Evolutionary conservation across 2,888 invertebrate species (phyloP), one percentile per base, ranked within the genome.

Genomic region (Aleiodes leptofemur): DNA sequence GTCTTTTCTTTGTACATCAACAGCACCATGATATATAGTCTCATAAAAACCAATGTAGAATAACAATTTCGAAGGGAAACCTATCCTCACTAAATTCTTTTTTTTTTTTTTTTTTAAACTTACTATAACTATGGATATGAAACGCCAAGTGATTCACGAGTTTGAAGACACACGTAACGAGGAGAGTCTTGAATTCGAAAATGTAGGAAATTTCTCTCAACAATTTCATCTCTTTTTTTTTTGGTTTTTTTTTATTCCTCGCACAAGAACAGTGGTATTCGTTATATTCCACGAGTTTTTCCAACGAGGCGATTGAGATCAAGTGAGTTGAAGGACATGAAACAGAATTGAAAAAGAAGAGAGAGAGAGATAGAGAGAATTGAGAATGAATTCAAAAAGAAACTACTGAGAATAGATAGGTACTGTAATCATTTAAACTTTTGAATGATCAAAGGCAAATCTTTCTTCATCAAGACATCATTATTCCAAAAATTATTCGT

Each of bases 141-240:
- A 74, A 74, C 73, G 76, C 73, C 76, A 76, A 77, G 77, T 80
- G 80, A 80, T 80, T 80, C 79, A 79, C 79, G 79, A 78, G 78
- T 74, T 77, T 72, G 78, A 77, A 76, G 79, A 76, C 79, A 74
- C 61, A 76, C 74, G 77, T 80, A 79, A 78, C 79, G 77, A 79
- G 76, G 50, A 74, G 43, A 23, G 48, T 43, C 48, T 59, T 56
- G 71, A 57, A 29, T 38, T 43, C 31, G 69, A 31, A 8, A 38
- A 29, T 64, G 64, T 51, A 29, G 31, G 55, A 34, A 69, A 51
- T 69, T 16, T 69, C 31, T 53, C 31, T 55, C 51, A 38, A 14
- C 31, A 31, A 51, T 29, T 53, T 48, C 48, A 56, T 68, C 68
- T 68, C 68, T n/a, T 68, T 29, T 50, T 68, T 50, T 68, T 68